phyloP scores from a whole-genome alignment of 2,797 vertebrate species.

The Neoniphon sammara region DNA sequence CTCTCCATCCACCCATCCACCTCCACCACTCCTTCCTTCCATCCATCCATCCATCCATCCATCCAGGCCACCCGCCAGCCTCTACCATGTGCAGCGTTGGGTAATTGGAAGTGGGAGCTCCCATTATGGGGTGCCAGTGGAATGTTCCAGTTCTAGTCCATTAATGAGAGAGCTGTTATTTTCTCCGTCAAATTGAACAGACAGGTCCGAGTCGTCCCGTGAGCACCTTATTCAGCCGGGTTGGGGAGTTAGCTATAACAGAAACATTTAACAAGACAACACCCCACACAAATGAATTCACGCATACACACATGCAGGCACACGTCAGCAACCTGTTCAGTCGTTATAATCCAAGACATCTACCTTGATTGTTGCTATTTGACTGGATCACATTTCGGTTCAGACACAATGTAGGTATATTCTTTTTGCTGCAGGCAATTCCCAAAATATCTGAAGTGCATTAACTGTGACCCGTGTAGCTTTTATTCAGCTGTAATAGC shows the following conservation, averaged over 20 bases:
- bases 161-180: slow-evolving; percentile 69
- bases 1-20: neutral
- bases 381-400: slow-evolving; percentile 15
- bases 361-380: slow-evolving; percentile 32
- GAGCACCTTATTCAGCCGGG: slow-evolving; percentile 43
- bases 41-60: slow-evolving; percentile 61
- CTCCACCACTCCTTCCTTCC: slow-evolving; percentile 55
- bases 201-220: slow-evolving; percentile 49
- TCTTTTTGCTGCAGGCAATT: neutral
- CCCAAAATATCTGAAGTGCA: neutral
- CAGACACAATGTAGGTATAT: slow-evolving; percentile 9
- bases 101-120: slow-evolving; percentile 76
- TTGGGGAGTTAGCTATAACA: slow-evolving; percentile 39
- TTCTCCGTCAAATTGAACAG: slow-evolving; percentile 54
- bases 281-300: slow-evolving; percentile 8
- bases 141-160: slow-evolving; percentile 69
- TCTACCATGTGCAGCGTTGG: slow-evolving; percentile 57
- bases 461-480: slow-evolving; percentile 28
- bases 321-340: neutral
- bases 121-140: slow-evolving; percentile 74
- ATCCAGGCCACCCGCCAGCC: slow-evolving; percentile 66
- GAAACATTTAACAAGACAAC: slow-evolving; percentile 42
- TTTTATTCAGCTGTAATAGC: slow-evolving; percentile 39
- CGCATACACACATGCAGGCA: neutral
- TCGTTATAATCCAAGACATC: slow-evolving; percentile 29